These are phyloP conservation scores for Paramormyrops hopkinsi DNA, from an alignment of 2,797 vertebrate species.

Conservation along the genomic window DNA sequence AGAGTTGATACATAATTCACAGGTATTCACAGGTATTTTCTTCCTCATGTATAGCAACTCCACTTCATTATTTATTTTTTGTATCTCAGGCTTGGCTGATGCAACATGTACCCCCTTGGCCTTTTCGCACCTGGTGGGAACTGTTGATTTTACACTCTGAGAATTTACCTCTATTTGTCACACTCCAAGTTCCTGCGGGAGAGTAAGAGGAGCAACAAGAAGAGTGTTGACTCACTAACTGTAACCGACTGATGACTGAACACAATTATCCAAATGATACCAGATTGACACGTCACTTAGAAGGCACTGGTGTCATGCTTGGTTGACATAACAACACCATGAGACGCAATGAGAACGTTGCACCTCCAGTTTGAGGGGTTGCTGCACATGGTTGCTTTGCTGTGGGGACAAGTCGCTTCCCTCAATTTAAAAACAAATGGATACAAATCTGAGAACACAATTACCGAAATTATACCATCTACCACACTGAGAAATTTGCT, in stretches of 20 bases:
- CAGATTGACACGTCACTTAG: neutral
- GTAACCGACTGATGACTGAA: neutral
- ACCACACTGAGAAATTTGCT: neutral
- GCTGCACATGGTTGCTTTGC: neutral
- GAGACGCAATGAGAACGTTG: neutral
- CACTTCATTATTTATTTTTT: neutral
- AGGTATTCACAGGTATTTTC: neutral
- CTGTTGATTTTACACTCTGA: neutral
- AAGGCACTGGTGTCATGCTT: neutral
- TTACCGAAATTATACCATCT: neutral
- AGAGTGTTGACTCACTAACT: neutral
- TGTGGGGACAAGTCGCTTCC: neutral
- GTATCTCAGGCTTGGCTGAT: neutral
- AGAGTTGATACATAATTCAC: neutral
- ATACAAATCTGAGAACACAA: neutral
- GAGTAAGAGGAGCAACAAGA: neutral
- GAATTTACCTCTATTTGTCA: neutral
- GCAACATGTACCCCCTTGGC: neutral
- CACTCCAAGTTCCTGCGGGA: neutral
- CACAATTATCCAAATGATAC: neutral
- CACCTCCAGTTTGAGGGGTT: neutral
- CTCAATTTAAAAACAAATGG: neutral
- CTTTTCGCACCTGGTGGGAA: neutral
- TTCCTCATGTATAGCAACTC: neutral
- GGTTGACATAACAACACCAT: neutral